Evolutionary conservation across 1,140 invertebrate species (phyloP).

Genomic region (Drosophila asahinai): DNA sequence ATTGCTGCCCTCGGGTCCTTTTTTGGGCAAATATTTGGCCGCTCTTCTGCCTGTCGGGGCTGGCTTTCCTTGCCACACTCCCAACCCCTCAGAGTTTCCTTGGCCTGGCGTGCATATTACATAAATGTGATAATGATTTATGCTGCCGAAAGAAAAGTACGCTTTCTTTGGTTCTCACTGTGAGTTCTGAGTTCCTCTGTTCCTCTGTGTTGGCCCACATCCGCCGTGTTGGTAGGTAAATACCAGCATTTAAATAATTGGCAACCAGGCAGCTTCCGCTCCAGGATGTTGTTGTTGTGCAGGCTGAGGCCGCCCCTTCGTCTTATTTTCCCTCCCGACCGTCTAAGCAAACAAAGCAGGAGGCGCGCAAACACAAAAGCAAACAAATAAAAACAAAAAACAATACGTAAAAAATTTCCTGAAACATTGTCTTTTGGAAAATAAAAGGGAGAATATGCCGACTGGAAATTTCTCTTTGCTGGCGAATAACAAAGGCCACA

Average conservation of each 20-base stretch:
- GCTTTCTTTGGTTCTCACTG: constrained; percentile 11
- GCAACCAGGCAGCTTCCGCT: constrained; percentile 75
- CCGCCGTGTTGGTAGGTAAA: constrained; percentile 75
- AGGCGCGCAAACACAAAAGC: constrained; percentile 62
- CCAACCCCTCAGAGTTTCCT: constrained; percentile 6
- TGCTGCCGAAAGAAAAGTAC: constrained; percentile 44
- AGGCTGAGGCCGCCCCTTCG: constrained; percentile 8
- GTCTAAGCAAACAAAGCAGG: constrained; percentile 60
- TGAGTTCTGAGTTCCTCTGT: background rate
- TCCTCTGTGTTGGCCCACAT: constrained; percentile 66
- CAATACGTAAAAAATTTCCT: constrained; percentile 55
- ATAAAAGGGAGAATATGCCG: background rate
- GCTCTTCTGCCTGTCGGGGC: constrained; percentile 23
- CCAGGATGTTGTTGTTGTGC: constrained; percentile 46
- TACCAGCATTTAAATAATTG: constrained; percentile 83
- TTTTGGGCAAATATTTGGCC: constrained; percentile 64
- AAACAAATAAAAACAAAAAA: constrained; percentile 67
- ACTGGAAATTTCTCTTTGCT: background rate
- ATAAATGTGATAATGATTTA: constrained; percentile 83
- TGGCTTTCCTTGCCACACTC: constrained; percentile 16
- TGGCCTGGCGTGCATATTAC: constrained; percentile 62
- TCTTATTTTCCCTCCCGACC: constrained; percentile 3
- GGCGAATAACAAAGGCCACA: too few relatives aligned
- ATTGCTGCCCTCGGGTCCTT: constrained; percentile 48
- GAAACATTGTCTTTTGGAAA: constrained; percentile 28